phyloP scores from a whole-genome alignment of 2,888 invertebrate genomes.

The Synanthedon myopaeformis region DNA sequence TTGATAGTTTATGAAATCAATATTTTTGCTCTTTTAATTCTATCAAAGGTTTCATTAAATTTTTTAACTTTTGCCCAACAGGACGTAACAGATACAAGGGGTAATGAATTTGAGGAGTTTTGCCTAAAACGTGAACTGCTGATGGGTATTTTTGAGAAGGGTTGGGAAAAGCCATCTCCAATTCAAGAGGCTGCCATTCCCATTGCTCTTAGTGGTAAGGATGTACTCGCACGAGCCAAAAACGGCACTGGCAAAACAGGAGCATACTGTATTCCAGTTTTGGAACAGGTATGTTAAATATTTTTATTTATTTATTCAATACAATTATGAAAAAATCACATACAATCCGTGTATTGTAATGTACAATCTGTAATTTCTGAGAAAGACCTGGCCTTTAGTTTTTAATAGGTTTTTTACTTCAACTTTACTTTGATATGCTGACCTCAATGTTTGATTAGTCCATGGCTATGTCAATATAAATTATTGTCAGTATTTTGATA shows the following conservation, averaged over 20 bases:
- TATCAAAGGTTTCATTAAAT: constrained; percentile 6
- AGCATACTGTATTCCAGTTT: constrained; percentile 97
- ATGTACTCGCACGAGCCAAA: constrained; percentile 98
- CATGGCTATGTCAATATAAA: too few species aligned
- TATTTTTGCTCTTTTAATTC: constrained; percentile 2
- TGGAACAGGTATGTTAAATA: constrained; percentile 79
- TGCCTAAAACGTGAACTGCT: constrained; percentile 96
- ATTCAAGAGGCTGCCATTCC: constrained; percentile 99
- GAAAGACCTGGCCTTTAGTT: too few species aligned
- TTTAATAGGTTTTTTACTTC: too few species aligned
- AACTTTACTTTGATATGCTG: too few species aligned
- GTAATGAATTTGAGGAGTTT: constrained; percentile 99
- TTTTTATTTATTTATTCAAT: constrained; percentile 15
- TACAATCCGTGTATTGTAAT: too few species aligned
- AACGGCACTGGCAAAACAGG: constrained; percentile 99
- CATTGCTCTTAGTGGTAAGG: constrained; percentile 96
- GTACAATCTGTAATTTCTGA: too few species aligned
- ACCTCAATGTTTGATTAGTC: too few species aligned
- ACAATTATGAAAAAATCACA: too few species aligned
- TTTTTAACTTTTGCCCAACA: constrained; percentile 37
- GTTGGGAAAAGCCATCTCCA: constrained; percentile 99
- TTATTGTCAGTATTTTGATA: too few species aligned
- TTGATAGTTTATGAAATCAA: constrained; percentile 2
- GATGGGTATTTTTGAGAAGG: constrained; percentile 99
- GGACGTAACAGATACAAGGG: constrained; percentile 99